phyloP scores from a whole-genome alignment of 2,888 invertebrate genomes.

The Parasteatoda lunata region DNA sequence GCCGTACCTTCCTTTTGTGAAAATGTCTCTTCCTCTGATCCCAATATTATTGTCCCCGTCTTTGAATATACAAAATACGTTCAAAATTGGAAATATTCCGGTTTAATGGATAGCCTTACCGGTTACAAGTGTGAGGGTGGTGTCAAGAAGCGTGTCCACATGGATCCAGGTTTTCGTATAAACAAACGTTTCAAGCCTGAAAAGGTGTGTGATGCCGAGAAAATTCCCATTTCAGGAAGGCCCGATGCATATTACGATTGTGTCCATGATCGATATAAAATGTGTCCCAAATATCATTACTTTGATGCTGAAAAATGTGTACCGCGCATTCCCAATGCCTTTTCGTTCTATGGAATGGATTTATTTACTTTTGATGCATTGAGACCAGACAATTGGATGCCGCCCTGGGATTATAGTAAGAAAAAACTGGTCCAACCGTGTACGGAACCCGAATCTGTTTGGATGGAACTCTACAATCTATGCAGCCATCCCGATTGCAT shows the following conservation, averaged over 20 bases:
- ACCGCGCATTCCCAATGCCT: not conserved
- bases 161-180: not conserved
- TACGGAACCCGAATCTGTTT: too few species aligned
- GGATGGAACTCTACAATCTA: not conserved
- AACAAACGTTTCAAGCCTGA: constrained; percentile 2
- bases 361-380: too few species aligned
- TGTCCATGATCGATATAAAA: not conserved
- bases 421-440: too few species aligned
- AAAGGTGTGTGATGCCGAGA: not conserved
- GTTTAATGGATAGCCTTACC: not conserved
- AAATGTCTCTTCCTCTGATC: constrained; percentile 5
- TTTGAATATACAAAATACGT: constrained; percentile 11
- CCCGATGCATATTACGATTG: constrained; percentile 8
- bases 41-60: not conserved
- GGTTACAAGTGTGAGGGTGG: not conserved
- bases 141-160: not conserved
- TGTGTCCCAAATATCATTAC: not conserved
- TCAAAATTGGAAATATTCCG: not conserved
- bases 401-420: too few species aligned
- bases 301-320: constrained; percentile 1
- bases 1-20: too few species aligned
- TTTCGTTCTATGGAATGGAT: too few species aligned
- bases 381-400: too few species aligned
- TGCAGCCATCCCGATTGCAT: constrained; percentile 37
- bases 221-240: not conserved